Conservation (phyloP, 2,888 invertebrate genomes). For the Linnaemya tessellans region DNA sequence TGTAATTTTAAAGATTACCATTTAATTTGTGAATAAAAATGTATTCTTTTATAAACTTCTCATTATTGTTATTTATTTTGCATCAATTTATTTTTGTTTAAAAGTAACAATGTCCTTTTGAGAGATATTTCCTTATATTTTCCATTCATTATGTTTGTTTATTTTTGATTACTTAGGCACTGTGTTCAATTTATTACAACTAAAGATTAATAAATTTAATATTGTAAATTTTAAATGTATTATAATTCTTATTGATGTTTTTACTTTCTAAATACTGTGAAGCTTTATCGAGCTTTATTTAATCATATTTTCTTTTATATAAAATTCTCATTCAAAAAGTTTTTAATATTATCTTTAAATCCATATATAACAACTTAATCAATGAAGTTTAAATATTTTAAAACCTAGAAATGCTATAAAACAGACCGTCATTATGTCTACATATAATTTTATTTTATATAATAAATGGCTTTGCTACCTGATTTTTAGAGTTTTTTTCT, state of each 20-base stretch:
- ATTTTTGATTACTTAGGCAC: conserved; percentile 83
- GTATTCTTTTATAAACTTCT: conserved; percentile 57
- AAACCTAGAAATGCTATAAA: conserved; percentile 71
- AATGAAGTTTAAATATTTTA: conserved; percentile 70
- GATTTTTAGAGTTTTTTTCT: conserved; percentile 68
- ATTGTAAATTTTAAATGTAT: conserved; percentile 73
- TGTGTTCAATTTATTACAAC: conserved; percentile 83
- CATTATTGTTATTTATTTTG: conserved; percentile 55
- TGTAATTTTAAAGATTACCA: conserved; percentile 57
- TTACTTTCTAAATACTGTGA: conserved; percentile 66
- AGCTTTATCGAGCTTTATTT: conserved; percentile 67
- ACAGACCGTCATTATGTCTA: conserved; percentile 70
- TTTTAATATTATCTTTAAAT: conserved; percentile 64
- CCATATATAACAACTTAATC: conserved; percentile 71
- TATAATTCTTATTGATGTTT: conserved; percentile 66
- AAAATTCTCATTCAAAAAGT: conserved; percentile 68
- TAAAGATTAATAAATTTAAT: conserved; percentile 80
- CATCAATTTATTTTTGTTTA: conserved; percentile 69
- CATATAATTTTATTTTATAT: conserved; percentile 54
- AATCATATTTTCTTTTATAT: conserved; percentile 64
- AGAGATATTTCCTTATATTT: conserved; percentile 76
- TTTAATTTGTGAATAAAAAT: conserved; percentile 70
- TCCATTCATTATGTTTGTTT: conserved; percentile 56
- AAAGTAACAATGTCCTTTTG: conserved; percentile 82
- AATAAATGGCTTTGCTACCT: conserved; percentile 70